Percentiles rank a stretch among this genome's conserved stretches.
phyloP scores from a whole-genome alignment of 2,888 invertebrate genomes.

The Nomada fabriciana region DNA sequence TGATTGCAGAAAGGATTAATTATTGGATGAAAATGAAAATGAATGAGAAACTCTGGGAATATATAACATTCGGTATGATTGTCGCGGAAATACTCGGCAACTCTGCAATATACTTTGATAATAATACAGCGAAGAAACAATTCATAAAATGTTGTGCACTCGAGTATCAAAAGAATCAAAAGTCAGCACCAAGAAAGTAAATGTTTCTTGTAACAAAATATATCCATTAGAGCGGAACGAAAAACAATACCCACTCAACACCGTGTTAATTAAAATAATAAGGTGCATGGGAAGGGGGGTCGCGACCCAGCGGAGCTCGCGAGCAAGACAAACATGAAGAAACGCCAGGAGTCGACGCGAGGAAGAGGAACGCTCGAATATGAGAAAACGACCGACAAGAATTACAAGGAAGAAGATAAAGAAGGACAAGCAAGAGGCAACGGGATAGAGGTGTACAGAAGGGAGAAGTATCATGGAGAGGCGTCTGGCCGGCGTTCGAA shows the following conservation, averaged over 20 bases:
- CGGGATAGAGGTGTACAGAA: conserved; percentile 7
- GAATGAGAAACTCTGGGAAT: too few species aligned
- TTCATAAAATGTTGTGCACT: too few species aligned
- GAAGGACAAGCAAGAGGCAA: background rate
- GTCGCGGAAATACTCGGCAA: too few species aligned
- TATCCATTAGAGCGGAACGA: too few species aligned
- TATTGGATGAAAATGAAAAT: too few species aligned
- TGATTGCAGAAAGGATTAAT: too few species aligned
- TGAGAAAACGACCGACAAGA: conserved; percentile 32
- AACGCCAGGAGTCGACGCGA: conserved; percentile 11
- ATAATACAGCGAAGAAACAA: too few species aligned
- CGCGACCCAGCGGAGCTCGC: conserved; percentile 58
- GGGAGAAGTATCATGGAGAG: conserved; percentile 55
- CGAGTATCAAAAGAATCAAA: too few species aligned
- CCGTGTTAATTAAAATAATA: conserved; percentile 63
- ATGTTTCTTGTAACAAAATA: too few species aligned
- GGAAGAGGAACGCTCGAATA: conserved; percentile 27
- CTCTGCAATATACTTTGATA: too few species aligned
- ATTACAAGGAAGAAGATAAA: background rate
- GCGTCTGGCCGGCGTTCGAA: conserved; percentile 52
- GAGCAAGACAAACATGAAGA: conserved; percentile 49
- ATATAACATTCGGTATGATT: too few species aligned
- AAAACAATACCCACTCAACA: background rate
- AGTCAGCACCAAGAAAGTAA: too few species aligned
- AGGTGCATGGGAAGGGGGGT: conserved; percentile 69